Evolutionary conservation across 2,113 vertebrate genomes (phyloP), one percentile per base, ranked within the genome.

Genomic region (Hemiscyllium ocellatum): DNA sequence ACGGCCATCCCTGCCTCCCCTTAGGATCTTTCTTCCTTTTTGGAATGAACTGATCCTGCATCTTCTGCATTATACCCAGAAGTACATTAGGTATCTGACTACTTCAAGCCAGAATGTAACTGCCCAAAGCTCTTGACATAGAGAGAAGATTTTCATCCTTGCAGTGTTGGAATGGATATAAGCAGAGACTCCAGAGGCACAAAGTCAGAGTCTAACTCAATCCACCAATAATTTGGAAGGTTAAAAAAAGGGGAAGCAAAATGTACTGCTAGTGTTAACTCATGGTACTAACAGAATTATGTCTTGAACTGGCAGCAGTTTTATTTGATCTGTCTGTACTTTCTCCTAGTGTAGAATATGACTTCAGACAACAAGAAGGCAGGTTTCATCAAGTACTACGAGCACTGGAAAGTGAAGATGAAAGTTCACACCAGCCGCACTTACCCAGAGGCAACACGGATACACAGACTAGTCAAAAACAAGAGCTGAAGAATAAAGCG

Each of bases 341-440:
- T 96, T 97, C 96, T 47, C 96, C 29, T 97, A 99, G 99, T 85
- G 99, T 99, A 97, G 99, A 99, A 97, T 98, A 99, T 89, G 99
- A 99, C 96, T 99, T 99, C 96, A 98, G 99, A 95, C 98, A 98
- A 97, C 99, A 99, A 97, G 99, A 99, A 97, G 98, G 98, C 96
- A 98, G 98, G 68, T 98, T 99, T 96, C 98, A 98, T 61, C 98
- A 97, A 90, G 97, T 99, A 94, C 97, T 99, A 96, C 97, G 98
- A 96, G 97, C 96, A 5, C 96, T 99, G 96, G 98, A 99, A 10
- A 97, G 98, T 29, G 98, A 97, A n/a, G 98, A 98, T 26, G 96
- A 97, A 96, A 96, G 37, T 42, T 96, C 97, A 95, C 96, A 97
- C 96, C 6, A 97, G 97, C 95, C 96, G 96, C 97, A 98, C 96